Percentiles rank a stretch among this genome's conserved stretches.
Evolutionary conservation across 2,797 vertebrate species (phyloP).

Genomic region (Gambusia yucatana): DNA sequence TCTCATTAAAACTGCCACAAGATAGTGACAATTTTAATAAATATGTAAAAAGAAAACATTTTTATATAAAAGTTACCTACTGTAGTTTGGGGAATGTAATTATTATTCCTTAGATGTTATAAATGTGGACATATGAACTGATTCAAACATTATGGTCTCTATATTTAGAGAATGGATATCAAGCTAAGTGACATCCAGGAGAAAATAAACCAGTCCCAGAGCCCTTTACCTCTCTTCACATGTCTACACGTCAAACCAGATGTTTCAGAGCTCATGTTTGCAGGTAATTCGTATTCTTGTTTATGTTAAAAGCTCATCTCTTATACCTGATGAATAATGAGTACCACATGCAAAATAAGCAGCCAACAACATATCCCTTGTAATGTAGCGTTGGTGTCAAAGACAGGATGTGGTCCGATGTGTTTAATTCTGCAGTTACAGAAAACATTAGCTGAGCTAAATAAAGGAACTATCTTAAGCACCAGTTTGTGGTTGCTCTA

Average conservation of each 20-base stretch:
- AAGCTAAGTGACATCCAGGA: constrained; percentile 90
- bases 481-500: constrained; percentile 14
- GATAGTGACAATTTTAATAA: too few species aligned
- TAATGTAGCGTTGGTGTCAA: neutral
- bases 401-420: constrained; percentile 17
- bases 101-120: neutral
- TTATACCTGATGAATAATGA: constrained; percentile 1
- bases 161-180: constrained; percentile 89
- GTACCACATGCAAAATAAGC: constrained; percentile 53
- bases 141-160: constrained; percentile 8
- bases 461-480: constrained; percentile 27
- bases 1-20: too few species aligned
- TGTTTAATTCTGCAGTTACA: neutral
- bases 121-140: neutral
- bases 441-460: constrained; percentile 2
- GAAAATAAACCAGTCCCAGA: constrained; percentile 86
- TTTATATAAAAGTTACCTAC: too few species aligned
- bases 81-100: neutral
- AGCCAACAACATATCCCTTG: constrained; percentile 23
- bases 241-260: constrained; percentile 98
- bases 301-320: neutral
- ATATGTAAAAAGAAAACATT: too few species aligned
- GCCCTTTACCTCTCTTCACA: constrained; percentile 94
- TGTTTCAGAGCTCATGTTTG: constrained; percentile 98
- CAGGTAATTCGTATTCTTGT: constrained; percentile 79